These are phyloP conservation scores for Lepetodrilus schrolli DNA, from an alignment of 2,888 invertebrate species.

Conservation along the genomic window DNA sequence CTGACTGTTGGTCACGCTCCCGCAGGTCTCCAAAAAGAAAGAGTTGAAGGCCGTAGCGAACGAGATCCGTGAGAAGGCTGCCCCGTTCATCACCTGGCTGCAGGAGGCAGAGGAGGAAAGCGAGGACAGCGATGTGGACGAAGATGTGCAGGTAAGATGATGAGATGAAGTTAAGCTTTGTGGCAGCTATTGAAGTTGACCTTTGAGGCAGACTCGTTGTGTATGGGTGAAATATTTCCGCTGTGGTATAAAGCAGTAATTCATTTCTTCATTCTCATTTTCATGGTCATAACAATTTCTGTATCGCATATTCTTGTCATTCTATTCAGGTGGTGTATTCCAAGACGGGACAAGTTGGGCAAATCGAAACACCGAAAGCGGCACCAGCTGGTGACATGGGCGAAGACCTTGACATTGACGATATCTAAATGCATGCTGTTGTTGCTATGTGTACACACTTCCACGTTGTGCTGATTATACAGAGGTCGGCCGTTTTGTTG, in stretches of 20 bases:
- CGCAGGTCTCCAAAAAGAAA: slow-evolving; percentile 85
- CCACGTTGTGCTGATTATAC: no score
- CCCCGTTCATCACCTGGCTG: slow-evolving; percentile 96
- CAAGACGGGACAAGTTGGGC: slow-evolving; percentile 64
- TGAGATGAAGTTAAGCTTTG: no score
- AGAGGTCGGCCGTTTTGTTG: no score
- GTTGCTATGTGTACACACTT: no score
- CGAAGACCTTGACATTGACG: slow-evolving; percentile 73
- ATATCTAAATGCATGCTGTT: slow-evolving; percentile 69
- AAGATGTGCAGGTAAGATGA: slow-evolving; percentile 20
- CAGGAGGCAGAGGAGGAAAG: slow-evolving; percentile 26
- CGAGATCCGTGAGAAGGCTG: slow-evolving; percentile 93
- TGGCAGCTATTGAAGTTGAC: no score
- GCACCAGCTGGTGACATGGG: slow-evolving; percentile 81
- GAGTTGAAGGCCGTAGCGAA: slow-evolving; percentile 87
- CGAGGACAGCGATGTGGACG: slow-evolving; percentile 25
- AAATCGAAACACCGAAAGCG: slow-evolving; percentile 55
- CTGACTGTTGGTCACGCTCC: no score
- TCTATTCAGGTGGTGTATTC: slow-evolving; percentile 66
- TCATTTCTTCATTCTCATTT: no score
- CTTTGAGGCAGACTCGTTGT: no score
- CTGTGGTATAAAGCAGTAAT: no score
- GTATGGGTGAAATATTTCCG: no score
- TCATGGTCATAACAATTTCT: no score
- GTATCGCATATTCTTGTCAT: no score